Base-by-base conservation (phyloP, 2,113 vertebrate genomes). In the Brachionichthys hirsutus region DNA sequence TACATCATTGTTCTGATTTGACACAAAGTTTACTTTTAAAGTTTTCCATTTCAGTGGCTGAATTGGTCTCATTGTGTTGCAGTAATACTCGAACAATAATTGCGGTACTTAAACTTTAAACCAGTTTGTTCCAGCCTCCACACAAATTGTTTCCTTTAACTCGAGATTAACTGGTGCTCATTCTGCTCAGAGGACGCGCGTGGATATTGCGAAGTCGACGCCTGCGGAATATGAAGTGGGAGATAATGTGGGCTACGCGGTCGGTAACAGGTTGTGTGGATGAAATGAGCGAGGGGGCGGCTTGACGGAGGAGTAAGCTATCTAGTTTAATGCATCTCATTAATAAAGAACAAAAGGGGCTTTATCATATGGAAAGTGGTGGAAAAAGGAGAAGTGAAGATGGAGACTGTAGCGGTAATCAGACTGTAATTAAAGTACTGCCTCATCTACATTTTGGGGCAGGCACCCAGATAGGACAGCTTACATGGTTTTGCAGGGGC, bases 261-360 rank as follows among this genome's bases (percentile, higher is more conserved):
- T 53, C 1, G 1, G 19, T 63, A 62, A 43, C 56, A 43, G 42
- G 43, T 18, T 9, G 50, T 13, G 17, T 63, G 56, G 50, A 18
- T 42, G 63, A 61, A 52, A 35, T 52, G 30, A 6, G 40, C 51
- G 14, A 22, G 13, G 34, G 8, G 18, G 13, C 11, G 57, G 16
- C 30, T 20, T 34, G 38, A 17, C 38, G 30, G 51, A 9, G 49
- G 38, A 18, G 50, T 62, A 59, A 54, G 73, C 41, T 60, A 54
- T 68, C 59, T 24, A 49, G 54, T 84, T 85, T 83, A 85, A 85
- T 87, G 81, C 69, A 85, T 85, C 62, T 82, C 75, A 87, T 87
- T 85, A 83, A 70, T 68, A 78, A 35, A 35, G 42, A 78, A 75
- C 53, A 78, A 49, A 78, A 49, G 46, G 78, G 57, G 58, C 56